A percentile compares a stretch with the other conserved stretches of the same genome.
Evolutionary conservation across 2,113 vertebrate genomes (phyloP).

Genomic region (Herpailurus yagouaroundi): DNA sequence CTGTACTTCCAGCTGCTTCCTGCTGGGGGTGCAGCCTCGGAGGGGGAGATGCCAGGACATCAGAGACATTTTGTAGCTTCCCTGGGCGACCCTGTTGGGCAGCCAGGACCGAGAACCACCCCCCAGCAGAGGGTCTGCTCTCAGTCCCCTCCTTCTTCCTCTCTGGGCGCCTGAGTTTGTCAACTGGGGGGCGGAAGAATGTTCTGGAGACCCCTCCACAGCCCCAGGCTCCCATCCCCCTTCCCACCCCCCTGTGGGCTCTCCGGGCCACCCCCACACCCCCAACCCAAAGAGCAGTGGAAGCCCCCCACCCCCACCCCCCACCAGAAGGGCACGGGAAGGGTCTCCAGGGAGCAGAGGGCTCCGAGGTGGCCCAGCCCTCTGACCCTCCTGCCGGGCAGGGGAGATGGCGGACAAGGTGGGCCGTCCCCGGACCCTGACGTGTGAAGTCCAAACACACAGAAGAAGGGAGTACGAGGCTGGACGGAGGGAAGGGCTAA

Average conservation of each 20-base stretch:
- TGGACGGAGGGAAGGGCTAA: too few relatives aligned
- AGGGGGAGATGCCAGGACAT: accelerated
- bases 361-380: background rate
- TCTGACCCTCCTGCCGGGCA: background rate
- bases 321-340: accelerated
- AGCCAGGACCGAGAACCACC: background rate
- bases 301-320: too few relatives aligned
- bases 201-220: background rate
- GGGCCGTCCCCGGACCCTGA: background rate
- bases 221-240: background rate
- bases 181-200: background rate
- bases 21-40: background rate
- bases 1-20: background rate
- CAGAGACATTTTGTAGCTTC: background rate
- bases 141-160: too few relatives aligned
- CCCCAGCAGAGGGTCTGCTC: background rate
- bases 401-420: background rate
- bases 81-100: background rate
- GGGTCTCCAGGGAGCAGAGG: background rate
- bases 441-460: background rate
- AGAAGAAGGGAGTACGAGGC: background rate
- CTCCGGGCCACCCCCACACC: background rate
- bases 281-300: background rate
- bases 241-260: background rate
- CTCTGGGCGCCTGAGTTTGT: accelerated